A percentile compares a stretch with the other conserved stretches of the same genome.
Evolutionary conservation across 2,113 vertebrate species (phyloP).

Genomic region (Tylochromis polylepis): DNA sequence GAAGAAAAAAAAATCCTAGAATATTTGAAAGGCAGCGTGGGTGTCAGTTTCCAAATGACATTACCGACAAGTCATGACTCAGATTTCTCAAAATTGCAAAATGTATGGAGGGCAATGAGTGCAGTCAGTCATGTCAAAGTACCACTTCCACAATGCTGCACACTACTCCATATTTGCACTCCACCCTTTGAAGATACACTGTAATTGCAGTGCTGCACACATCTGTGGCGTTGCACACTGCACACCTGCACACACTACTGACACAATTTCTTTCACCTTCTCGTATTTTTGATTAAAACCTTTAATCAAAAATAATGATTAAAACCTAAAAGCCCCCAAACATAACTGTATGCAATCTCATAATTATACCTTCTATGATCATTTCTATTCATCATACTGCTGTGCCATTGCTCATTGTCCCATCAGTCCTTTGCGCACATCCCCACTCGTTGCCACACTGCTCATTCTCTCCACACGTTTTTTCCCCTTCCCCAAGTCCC

Average conservation of each 20-base stretch:
- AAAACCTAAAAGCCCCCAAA: not conserved
- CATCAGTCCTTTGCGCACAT: conserved; percentile 14
- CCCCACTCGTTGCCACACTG: not conserved
- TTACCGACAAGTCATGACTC: conserved; percentile 14
- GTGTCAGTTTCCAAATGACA: not conserved
- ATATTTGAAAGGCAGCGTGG: not conserved
- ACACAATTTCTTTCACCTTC: not conserved
- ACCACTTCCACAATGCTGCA: not conserved
- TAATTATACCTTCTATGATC: not conserved
- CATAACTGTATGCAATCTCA: not conserved
- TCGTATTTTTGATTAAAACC: not conserved
- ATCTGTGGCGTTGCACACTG: not conserved
- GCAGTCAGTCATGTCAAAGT: not conserved
- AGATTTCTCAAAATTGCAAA: conserved; percentile 5
- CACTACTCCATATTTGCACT: not conserved
- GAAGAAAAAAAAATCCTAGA: not conserved
- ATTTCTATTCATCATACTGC: not conserved
- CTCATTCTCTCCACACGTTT: not conserved
- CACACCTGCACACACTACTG: not conserved
- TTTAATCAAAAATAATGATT: too few relatives aligned
- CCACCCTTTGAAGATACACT: not conserved
- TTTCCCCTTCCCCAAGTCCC: not conserved
- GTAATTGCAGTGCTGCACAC: not conserved
- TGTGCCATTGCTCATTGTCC: conserved; percentile 6
- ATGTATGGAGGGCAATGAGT: not conserved